These are phyloP conservation scores for Tridacna crocea DNA, from an alignment of 2,888 invertebrate species.

Conservation along the genomic window DNA sequence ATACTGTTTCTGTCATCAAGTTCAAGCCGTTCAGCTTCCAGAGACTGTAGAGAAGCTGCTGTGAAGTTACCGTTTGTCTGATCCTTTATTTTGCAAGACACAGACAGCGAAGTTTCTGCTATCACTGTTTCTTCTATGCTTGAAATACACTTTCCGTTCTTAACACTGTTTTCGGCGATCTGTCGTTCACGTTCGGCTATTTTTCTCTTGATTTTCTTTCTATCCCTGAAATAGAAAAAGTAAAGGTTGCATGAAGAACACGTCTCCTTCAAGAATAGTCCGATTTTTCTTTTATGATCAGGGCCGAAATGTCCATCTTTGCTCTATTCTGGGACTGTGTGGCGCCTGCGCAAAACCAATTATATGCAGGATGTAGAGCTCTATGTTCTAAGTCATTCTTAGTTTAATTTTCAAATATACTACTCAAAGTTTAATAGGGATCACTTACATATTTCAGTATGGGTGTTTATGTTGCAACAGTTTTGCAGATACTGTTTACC, in stretches of 20 bases:
- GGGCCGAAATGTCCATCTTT: no score
- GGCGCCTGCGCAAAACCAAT: no score
- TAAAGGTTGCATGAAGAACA: not conserved
- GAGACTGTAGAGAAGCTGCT: not conserved
- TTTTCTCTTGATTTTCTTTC: slow-evolving; percentile 60
- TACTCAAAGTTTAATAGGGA: no score
- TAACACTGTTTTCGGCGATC: slow-evolving; percentile 29
- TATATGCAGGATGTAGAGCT: no score
- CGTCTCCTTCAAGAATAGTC: no score
- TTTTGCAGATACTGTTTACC: no score
- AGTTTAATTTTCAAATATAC: no score
- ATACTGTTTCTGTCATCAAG: not conserved
- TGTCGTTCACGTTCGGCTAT: slow-evolving; percentile 52
- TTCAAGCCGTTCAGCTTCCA: not conserved
- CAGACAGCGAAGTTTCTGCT: not conserved
- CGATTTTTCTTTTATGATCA: no score
- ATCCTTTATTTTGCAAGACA: not conserved
- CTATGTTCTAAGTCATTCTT: no score
- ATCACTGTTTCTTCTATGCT: slow-evolving; percentile 38
- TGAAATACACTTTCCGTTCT: not conserved
- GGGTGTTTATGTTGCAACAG: no score
- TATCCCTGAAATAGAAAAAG: slow-evolving; percentile 57
- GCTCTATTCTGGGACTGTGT: no score
- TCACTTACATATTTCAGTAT: no score
- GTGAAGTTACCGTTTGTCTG: not conserved